Conservation (phyloP, 2,888 invertebrate species). For the Bhutanitis thaidina region DNA sequence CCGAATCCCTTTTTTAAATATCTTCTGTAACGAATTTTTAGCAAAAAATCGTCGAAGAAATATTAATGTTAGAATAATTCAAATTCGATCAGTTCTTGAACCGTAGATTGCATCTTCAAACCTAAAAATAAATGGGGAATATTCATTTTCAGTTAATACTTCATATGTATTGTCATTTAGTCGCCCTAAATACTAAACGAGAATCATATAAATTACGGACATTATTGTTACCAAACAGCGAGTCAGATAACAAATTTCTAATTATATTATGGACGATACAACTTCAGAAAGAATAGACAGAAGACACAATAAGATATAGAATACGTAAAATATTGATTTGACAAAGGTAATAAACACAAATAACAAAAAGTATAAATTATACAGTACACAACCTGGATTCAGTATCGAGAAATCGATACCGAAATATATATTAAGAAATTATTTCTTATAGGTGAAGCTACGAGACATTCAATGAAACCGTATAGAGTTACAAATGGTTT, state of each 20-base stretch:
- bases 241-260: conserved; percentile 6
- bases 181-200: conserved; percentile 78
- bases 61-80: conserved; percentile 18
- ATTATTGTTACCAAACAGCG: neutral
- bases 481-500: no score
- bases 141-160: conserved; percentile 56
- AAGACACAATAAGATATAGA: conserved; percentile 6
- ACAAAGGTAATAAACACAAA: conserved; percentile 35
- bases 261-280: conserved; percentile 3
- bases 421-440: conserved; percentile 15
- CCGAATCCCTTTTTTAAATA: conserved; percentile 35
- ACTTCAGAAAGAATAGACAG: neutral
- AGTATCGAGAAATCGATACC: conserved; percentile 39
- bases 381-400: conserved; percentile 20
- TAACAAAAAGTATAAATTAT: conserved; percentile 42
- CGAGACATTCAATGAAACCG: no score
- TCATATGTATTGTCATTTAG: conserved; percentile 79
- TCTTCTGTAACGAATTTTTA: conserved; percentile 42
- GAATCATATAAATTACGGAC: conserved; percentile 61
- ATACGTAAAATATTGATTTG: conserved; percentile 15
- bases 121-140: conserved; percentile 66
- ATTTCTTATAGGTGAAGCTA: no score
- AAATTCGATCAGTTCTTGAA: conserved; percentile 20
- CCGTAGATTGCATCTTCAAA: conserved; percentile 40
- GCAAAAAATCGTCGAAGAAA: conserved; percentile 34